phyloP scores from a whole-genome alignment of 2,113 vertebrate species.

The Cromileptes altivelis region DNA sequence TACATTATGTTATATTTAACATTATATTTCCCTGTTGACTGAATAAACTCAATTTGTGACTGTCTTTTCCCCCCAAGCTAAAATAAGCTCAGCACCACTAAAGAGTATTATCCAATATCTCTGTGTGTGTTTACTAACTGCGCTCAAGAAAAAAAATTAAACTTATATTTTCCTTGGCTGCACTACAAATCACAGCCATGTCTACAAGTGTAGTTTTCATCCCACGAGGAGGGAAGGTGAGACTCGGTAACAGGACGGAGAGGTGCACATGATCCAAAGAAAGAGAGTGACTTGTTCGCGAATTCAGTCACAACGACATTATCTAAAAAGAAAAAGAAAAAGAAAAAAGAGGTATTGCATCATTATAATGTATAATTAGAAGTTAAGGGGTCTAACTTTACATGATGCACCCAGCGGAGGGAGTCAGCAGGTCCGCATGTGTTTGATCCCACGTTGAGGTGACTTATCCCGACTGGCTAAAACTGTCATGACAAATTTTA shows the following conservation, averaged over 20 bases:
- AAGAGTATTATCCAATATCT: not conserved
- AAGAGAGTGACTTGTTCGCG: not conserved
- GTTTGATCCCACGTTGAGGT: conserved; percentile 34
- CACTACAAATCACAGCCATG: not conserved
- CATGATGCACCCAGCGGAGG: too few species aligned
- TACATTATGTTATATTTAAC: too few species aligned
- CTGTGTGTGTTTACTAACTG: too few species aligned
- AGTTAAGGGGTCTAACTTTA: not conserved
- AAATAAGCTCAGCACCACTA: not conserved
- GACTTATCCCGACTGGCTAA: accelerated
- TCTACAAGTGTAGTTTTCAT: not conserved
- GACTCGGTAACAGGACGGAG: not conserved
- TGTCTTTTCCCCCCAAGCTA: too few species aligned
- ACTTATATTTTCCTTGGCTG: too few species aligned
- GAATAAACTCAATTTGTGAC: too few species aligned
- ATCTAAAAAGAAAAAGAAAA: accelerated
- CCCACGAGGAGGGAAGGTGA: not conserved
- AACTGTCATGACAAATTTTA: accelerated
- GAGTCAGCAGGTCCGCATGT: conserved; percentile 19
- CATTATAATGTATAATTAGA: not conserved
- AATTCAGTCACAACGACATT: too few species aligned
- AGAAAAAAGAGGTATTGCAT: too few species aligned
- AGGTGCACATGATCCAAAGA: accelerated
- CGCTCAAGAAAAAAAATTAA: too few species aligned
- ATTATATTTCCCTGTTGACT: not conserved